These are phyloP conservation scores for Myotis vivesi DNA, from an alignment of 2,797 vertebrate genomes.

Conservation along the genomic window DNA sequence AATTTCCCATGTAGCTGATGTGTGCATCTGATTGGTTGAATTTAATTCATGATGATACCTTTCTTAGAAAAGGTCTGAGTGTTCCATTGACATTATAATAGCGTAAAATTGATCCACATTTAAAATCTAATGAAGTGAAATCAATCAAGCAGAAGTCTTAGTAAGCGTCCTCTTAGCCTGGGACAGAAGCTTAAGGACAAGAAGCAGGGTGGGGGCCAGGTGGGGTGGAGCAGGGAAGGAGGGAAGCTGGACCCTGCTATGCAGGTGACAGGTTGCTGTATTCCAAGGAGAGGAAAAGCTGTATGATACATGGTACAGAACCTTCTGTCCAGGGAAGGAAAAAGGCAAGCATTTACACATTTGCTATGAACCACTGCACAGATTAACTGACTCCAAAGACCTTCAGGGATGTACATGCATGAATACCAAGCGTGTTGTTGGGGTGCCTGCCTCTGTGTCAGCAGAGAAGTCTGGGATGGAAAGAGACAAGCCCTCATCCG, in stretches of 20 bases:
- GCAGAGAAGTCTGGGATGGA: background rate
- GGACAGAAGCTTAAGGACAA: background rate
- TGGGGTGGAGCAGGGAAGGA: background rate
- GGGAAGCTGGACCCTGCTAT: background rate
- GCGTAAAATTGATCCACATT: background rate
- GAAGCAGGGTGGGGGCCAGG: background rate
- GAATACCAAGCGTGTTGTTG: background rate
- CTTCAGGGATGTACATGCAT: background rate
- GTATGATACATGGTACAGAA: background rate
- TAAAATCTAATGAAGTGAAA: constrained; percentile 1
- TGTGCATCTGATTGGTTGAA: background rate
- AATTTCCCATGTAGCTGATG: background rate
- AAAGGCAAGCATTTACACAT: background rate
- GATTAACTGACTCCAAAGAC: background rate
- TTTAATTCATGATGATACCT: background rate
- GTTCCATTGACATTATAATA: constrained; percentile 34
- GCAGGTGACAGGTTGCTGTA: background rate
- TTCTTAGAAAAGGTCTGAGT: background rate
- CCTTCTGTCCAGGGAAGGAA: background rate
- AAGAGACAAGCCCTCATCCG: background rate
- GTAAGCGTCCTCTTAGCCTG: background rate
- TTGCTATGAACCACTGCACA: background rate
- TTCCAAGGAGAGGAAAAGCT: background rate
- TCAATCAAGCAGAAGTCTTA: background rate
- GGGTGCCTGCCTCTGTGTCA: background rate